Conservation (phyloP, 2,888 invertebrate genomes). For the Busseola fusca region DNA sequence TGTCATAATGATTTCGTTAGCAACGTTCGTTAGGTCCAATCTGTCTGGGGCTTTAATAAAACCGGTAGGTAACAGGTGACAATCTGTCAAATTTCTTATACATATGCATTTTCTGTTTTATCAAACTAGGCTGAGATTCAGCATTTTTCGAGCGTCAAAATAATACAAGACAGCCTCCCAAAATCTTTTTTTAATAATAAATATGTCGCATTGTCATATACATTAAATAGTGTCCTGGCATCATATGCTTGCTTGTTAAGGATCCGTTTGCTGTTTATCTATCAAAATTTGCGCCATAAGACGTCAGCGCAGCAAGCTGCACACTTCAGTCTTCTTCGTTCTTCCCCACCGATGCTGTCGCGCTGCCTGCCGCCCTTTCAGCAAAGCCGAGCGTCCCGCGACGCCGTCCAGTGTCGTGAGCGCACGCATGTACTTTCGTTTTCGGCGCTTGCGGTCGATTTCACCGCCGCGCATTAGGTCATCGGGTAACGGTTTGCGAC, state of each 20-base stretch:
- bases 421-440: conserved; percentile 78
- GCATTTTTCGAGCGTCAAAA: not conserved
- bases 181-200: not conserved
- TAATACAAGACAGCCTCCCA: not conserved
- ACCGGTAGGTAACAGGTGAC: not conserved
- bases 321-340: conserved; percentile 2
- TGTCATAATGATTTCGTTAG: not conserved
- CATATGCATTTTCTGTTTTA: not conserved
- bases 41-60: not conserved
- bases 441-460: conserved; percentile 77
- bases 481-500: conserved; percentile 78
- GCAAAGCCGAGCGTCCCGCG: conserved; percentile 23
- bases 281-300: no score
- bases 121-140: not conserved
- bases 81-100: not conserved
- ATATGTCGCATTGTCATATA: not conserved
- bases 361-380: conserved; percentile 42
- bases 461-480: conserved; percentile 80
- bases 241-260: not conserved
- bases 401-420: conserved; percentile 47
- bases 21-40: not conserved
- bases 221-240: not conserved
- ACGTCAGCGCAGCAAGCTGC: no score
- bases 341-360: conserved; percentile 6
- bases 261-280: not conserved